Evolutionary conservation across 2,113 vertebrate genomes (phyloP).

Genomic region (Sterna hirundo): DNA sequence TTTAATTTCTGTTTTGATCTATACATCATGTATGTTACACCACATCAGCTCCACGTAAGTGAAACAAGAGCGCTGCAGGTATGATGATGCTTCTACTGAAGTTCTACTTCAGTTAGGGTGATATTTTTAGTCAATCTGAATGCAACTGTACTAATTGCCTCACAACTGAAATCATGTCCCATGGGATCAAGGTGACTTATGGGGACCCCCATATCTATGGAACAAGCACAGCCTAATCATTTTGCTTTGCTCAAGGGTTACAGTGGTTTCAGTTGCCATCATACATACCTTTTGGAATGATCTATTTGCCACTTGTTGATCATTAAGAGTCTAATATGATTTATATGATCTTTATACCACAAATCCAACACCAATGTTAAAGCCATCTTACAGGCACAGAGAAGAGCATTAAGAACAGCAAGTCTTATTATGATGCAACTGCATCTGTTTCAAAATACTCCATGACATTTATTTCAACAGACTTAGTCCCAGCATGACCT

Average conservation of each 20-base stretch:
- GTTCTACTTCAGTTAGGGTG: not conserved
- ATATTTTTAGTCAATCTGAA: not conserved
- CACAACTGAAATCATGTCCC: not conserved
- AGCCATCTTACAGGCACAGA: not conserved
- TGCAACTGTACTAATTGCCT: not conserved
- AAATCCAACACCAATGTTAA: not conserved
- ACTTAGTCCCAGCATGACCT: not conserved
- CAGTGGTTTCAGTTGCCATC: not conserved
- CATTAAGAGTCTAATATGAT: not conserved
- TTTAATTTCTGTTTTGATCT: constrained; percentile 20
- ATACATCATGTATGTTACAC: not conserved
- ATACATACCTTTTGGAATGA: not conserved
- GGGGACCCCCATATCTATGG: not conserved
- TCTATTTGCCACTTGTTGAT: not conserved
- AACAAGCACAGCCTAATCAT: not conserved
- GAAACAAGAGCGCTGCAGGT: not conserved
- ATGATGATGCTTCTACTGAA: not conserved
- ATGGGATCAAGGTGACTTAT: not conserved
- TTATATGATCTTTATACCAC: not conserved
- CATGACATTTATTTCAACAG: not conserved
- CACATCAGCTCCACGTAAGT: not conserved
- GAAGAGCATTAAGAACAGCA: not conserved
- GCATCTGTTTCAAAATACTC: not conserved
- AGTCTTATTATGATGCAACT: not conserved
- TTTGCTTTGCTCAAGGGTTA: not conserved